These are phyloP conservation scores for Diarsia rubi DNA, from an alignment of 2,888 invertebrate genomes.

Conservation along the genomic window DNA sequence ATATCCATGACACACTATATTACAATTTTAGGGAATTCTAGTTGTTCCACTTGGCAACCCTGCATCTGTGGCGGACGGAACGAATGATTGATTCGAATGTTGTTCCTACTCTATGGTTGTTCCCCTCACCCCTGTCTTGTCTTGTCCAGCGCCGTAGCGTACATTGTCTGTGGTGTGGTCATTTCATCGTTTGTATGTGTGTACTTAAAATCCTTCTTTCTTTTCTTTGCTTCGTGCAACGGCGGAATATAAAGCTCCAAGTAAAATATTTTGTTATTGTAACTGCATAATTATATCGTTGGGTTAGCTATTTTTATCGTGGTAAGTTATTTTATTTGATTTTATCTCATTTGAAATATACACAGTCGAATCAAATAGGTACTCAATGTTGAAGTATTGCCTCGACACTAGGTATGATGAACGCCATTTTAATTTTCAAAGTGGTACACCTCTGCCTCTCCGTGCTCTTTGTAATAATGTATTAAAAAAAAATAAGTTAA, in stretches of 20 bases:
- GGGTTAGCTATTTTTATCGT: background rate
- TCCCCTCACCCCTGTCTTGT: background rate
- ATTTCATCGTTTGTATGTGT: too few relatives aligned
- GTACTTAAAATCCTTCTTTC: too few relatives aligned
- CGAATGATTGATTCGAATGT: background rate
- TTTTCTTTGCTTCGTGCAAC: background rate
- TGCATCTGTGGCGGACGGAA: background rate
- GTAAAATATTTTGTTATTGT: background rate
- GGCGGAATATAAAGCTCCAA: background rate
- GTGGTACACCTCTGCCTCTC: too few relatives aligned
- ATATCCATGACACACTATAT: background rate
- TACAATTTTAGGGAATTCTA: background rate
- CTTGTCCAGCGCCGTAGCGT: too few relatives aligned
- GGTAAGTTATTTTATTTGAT: constrained; percentile 19
- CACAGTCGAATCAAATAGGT: background rate
- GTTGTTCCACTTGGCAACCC: background rate
- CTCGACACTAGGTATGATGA: background rate
- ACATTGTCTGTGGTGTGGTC: too few relatives aligned
- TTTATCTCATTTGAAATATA: background rate
- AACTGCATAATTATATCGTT: background rate
- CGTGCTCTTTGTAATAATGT: too few relatives aligned
- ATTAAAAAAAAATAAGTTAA: too few relatives aligned
- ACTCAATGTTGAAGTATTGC: background rate
- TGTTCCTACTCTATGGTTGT: too few relatives aligned
- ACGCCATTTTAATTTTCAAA: constrained; percentile 26